Evolutionary conservation across 2,888 invertebrate genomes (phyloP), one percentile per base, ranked within the genome.

Genomic region (Euproctis similis): DNA sequence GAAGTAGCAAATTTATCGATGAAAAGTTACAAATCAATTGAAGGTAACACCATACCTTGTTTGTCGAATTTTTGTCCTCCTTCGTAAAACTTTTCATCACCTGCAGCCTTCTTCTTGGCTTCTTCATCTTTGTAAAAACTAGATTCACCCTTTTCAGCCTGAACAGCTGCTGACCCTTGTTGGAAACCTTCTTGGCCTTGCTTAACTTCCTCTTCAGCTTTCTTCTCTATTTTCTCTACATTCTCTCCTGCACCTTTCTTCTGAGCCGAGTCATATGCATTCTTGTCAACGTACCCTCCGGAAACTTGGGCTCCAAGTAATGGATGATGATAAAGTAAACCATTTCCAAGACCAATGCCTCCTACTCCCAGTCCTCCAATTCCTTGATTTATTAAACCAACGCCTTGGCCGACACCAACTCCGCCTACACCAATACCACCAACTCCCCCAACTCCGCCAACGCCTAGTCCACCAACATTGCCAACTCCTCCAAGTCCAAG

Each of bases 51-150:
- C 6, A 12, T 69, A 87, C 89, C 89, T 44, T 87, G 77, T 54
- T 88, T 86, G 45, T 87, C 85, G 32, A 84, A 66, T 34, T 87
- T 86, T 46, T 88, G 85, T 18, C 75, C 87, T 18, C 88, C 88
- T 54, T 86, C 80, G 43, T 87, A 89, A 35, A 64, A 74, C 44
- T 88, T 88, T 36, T 87, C 88, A 47, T 88, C 88, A 33, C 87
- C 88, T 2, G 76, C 74, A 6, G 85, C 78, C 60, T 88, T 88
- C 38, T 88, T 88, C 39, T 85, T 87, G 0, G 86, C 88, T 50
- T 84, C 84, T 36, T 86, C 84, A 28, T 86, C 86, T 48, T 84
- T 87, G 46, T 81, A 84, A 31, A 76, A 84, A 42, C 84, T 75
- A 0, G 84, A 75, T 31, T 85, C 85, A 28, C 85, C 86, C 24